These are phyloP conservation scores for Conus betulinus DNA, from an alignment of 1,140 invertebrate species.

Conservation along the genomic window DNA sequence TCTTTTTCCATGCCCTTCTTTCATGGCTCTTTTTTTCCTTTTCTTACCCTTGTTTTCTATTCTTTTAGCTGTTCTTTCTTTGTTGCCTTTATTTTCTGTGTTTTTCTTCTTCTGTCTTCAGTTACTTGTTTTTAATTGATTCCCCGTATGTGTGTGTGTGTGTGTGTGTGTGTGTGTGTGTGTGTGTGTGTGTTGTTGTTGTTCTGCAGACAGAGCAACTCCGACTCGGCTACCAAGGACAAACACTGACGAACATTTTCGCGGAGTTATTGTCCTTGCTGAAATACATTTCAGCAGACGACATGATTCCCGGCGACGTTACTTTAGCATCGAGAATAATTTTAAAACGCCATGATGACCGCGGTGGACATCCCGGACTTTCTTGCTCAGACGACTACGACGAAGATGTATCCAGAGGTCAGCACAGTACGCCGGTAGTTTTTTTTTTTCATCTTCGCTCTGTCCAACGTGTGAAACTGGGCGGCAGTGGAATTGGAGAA, in stretches of 20 bases:
- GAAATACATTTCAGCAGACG: neutral
- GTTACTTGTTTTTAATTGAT: neutral
- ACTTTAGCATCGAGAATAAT: neutral
- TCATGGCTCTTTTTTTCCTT: neutral
- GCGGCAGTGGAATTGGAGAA: too few species aligned
- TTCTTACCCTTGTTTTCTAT: neutral
- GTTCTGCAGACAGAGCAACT: neutral
- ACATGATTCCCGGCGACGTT: constrained; percentile 14
- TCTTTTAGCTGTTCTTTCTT: neutral
- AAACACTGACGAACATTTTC: neutral
- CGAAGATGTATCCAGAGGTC: neutral
- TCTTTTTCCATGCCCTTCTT: neutral
- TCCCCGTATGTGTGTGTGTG: neutral
- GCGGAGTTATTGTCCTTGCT: constrained; percentile 9
- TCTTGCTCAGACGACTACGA: neutral
- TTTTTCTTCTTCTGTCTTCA: neutral
- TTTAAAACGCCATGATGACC: neutral
- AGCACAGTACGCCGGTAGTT: too few species aligned
- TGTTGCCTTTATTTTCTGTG: neutral
- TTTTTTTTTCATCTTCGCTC: too few species aligned
- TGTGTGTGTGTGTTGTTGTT: neutral
- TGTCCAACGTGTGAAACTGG: too few species aligned
- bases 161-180: constrained; percentile 22
- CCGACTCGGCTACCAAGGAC: constrained; percentile 6
- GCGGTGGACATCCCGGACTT: constrained; percentile 18